Base-by-base conservation (phyloP, 2,113 vertebrate species). In the Cyprinodon brontotheroides region DNA sequence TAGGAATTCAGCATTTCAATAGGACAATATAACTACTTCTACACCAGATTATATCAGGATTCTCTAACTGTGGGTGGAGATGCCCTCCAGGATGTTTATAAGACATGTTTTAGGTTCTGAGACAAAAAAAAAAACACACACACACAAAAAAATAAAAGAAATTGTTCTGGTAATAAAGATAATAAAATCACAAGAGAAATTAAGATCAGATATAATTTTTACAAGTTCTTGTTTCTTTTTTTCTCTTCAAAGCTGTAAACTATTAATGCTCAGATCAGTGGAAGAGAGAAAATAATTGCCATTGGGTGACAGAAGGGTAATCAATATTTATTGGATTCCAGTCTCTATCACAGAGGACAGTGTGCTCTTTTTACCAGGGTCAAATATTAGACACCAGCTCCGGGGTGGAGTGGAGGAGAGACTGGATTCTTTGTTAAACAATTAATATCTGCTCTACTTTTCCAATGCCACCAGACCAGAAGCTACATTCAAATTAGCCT, bases 321-420 rank as follows among this genome's bases (percentile, higher is more conserved):
- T 84, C 67, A 59, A 70, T 72, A 15, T 64, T 47, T 8, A 65
- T 59, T 65, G 61, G 75, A 70, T 77, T 65, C 40, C 39, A 66
- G 39, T 45, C 41, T 63, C 20, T 41, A 48, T 41, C 61, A 47
- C 43, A 41, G 66, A 67, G n/a, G 47, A 47, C 62, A 17, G 12
- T 29, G 36, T 68, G 17, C 0, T 61, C 59, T 37, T 50, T 62
- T 62, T 29, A 43, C 17, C 43, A 61, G 62, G 12, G 39, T 38
- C 4, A 29, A 36, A 13, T 39, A 29, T 61, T 66, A 61, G n/a
- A 41, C n/a, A 41, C 62, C 41, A 14, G 48, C 57, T 38, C 66
- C 13, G 14, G 8, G 48, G 39, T 12, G 43, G 10, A 7, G 3
- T 22, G 10, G 9, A 45, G 5, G 29, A 69, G 36, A 50, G 48